A percentile compares a stretch with the other conserved stretches of the same genome.
phyloP scores from a whole-genome alignment of 2,113 vertebrate genomes.

The Caranx ignobilis region DNA sequence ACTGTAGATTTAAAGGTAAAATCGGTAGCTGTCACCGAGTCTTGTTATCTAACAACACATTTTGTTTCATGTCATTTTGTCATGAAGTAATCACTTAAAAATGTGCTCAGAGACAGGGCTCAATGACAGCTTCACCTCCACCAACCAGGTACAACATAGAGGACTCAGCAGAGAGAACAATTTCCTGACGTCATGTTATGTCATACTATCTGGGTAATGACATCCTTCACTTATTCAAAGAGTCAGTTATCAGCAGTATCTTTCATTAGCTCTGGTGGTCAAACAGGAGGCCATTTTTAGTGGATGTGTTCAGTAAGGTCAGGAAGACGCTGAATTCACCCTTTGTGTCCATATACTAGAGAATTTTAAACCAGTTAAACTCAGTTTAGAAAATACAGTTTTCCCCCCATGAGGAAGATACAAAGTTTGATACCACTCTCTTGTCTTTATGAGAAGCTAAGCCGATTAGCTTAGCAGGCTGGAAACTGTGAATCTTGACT shows the following conservation, averaged over 20 bases:
- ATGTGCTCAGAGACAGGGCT: conserved; percentile 21
- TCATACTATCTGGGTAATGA: conserved; percentile 41
- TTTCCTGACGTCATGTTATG: conserved; percentile 13
- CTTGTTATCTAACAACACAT: background rate
- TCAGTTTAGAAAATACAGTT: background rate
- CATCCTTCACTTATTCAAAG: conserved; percentile 40
- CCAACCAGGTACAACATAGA: conserved; percentile 1
- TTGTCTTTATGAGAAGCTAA: background rate
- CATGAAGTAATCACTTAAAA: background rate
- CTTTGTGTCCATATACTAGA: background rate
- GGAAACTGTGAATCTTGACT: too few species aligned
- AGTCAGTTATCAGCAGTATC: conserved; percentile 39
- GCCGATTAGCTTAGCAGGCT: background rate
- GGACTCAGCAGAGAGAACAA: conserved; percentile 39
- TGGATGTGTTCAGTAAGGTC: background rate
- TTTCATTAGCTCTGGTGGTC: conserved; percentile 31
- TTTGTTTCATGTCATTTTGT: background rate
- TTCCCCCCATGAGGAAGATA: background rate
- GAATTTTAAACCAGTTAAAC: background rate
- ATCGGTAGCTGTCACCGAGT: background rate
- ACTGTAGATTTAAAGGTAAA: too few species aligned
- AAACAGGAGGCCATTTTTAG: background rate
- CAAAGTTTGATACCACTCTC: background rate
- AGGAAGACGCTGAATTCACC: background rate
- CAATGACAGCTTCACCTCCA: conserved; percentile 54